These are phyloP conservation scores for Gasterosteus nipponicus DNA, from an alignment of 2,113 vertebrate species.

Conservation along the genomic window DNA sequence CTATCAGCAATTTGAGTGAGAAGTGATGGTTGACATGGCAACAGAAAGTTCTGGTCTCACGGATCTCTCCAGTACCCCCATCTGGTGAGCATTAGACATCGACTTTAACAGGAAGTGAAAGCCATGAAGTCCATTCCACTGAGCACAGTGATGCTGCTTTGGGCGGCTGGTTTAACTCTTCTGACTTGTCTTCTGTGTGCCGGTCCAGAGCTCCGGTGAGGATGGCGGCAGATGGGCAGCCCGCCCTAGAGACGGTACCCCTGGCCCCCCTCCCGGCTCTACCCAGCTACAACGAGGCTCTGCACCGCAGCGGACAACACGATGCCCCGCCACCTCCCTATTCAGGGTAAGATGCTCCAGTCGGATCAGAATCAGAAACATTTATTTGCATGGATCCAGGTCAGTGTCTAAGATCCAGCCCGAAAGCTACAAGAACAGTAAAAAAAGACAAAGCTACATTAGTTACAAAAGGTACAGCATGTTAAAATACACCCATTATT, in stretches of 20 bases:
- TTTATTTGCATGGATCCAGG: not conserved
- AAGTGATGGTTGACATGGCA: not conserved
- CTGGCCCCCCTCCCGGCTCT: slow-evolving; percentile 77
- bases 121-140: not conserved
- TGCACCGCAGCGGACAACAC: slow-evolving; percentile 82
- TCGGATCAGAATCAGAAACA: not conserved
- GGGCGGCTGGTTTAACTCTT: not conserved
- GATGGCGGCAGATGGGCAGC: slow-evolving; percentile 61
- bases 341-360: slow-evolving; percentile 78
- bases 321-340: slow-evolving; percentile 90
- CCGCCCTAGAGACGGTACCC: slow-evolving; percentile 66
- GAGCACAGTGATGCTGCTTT: not conserved
- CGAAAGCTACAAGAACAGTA: not conserved
- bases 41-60: not conserved
- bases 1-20: too few relatives aligned
- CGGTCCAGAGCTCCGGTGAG: slow-evolving; percentile 70
- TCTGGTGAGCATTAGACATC: not conserved
- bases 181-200: not conserved
- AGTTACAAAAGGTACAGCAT: not conserved
- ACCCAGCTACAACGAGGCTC: slow-evolving; percentile 87
- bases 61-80: not conserved
- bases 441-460: not conserved
- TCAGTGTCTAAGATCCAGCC: not conserved
- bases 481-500: not conserved
- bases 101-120: not conserved